Conservation (phyloP, 2,113 vertebrate genomes). For the Xiphias gladius region DNA sequence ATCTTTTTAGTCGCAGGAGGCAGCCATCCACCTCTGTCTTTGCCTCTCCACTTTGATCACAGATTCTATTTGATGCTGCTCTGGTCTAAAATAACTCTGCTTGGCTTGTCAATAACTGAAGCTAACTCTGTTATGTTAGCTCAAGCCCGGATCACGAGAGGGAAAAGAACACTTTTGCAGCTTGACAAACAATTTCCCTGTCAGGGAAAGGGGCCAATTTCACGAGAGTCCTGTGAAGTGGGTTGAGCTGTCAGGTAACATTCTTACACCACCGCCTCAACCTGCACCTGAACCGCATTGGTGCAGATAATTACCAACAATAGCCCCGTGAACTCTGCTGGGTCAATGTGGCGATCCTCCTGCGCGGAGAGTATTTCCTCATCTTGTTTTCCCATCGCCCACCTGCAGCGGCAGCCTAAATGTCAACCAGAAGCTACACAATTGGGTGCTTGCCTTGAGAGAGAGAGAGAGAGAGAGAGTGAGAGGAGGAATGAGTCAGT, state of each 20-base stretch:
- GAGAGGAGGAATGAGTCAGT: constrained; percentile 60
- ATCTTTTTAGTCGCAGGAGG: constrained; percentile 71
- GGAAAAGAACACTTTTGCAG: constrained; percentile 59
- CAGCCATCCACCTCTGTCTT: constrained; percentile 76
- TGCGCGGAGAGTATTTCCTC: constrained; percentile 11
- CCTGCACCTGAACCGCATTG: constrained; percentile 20
- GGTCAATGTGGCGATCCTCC: constrained; percentile 20
- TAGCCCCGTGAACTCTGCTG: constrained; percentile 3
- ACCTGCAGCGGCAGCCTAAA: constrained; percentile 60
- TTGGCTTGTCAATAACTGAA: constrained; percentile 78
- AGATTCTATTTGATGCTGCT: constrained; percentile 83
- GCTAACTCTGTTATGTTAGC: constrained; percentile 76
- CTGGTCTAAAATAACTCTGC: constrained; percentile 75
- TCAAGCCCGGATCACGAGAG: constrained; percentile 52
- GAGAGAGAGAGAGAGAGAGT: constrained; percentile 54
- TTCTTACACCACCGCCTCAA: constrained; percentile 5
- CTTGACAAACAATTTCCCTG: constrained; percentile 64
- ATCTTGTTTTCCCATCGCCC: constrained; percentile 42
- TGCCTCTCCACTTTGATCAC: constrained; percentile 79
- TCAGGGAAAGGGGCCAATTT: constrained; percentile 43
- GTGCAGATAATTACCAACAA: constrained; percentile 19
- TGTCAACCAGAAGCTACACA: constrained; percentile 66
- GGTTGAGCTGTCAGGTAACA: constrained; percentile 30
- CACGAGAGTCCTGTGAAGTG: constrained; percentile 36
- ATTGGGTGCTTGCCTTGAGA: constrained; percentile 28